These are phyloP conservation scores for Ellobium chinense DNA, from an alignment of 2,888 invertebrate species.

Conservation along the genomic window DNA sequence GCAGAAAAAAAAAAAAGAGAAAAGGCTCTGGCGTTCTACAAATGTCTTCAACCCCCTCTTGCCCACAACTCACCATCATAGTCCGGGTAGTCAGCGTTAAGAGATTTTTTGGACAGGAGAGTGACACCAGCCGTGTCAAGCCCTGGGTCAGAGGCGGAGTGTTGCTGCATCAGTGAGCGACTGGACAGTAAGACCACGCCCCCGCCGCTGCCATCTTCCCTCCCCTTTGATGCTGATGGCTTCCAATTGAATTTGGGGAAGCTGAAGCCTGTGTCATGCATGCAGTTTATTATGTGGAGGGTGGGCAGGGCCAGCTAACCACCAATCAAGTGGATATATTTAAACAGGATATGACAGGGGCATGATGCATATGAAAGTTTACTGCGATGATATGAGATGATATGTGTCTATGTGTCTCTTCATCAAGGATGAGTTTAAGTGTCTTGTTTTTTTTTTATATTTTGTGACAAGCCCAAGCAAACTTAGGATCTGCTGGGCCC, in stretches of 20 bases:
- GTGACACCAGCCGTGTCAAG: constrained; percentile 70
- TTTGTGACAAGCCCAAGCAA: too few relatives aligned
- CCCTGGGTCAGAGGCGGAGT: constrained; percentile 45
- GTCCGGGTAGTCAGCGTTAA: constrained; percentile 61
- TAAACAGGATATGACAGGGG: too few relatives aligned
- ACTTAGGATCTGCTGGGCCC: too few relatives aligned
- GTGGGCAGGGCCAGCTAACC: too few relatives aligned
- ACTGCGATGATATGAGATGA: too few relatives aligned
- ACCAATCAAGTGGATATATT: too few relatives aligned
- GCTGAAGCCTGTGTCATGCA: constrained; percentile 62
- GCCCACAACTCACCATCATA: constrained; percentile 59
- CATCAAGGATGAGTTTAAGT: too few relatives aligned
- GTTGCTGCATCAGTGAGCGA: constrained; percentile 56
- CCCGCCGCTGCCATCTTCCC: constrained; percentile 57
- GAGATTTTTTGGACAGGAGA: constrained; percentile 67
- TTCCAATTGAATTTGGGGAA: constrained; percentile 68
- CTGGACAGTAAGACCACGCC: constrained; percentile 64
- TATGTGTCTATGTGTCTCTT: too few relatives aligned
- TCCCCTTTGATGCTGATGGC: constrained; percentile 58
- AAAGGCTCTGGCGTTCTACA: too few relatives aligned
- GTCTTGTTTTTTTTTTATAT: too few relatives aligned
- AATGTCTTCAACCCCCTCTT: neutral
- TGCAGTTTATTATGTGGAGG: constrained; percentile 10
- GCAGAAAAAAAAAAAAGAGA: too few relatives aligned
- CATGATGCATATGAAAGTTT: too few relatives aligned